Evolutionary conservation across 2,888 invertebrate species (phyloP).

Genomic region (Hofmannophila pseudospretella): DNA sequence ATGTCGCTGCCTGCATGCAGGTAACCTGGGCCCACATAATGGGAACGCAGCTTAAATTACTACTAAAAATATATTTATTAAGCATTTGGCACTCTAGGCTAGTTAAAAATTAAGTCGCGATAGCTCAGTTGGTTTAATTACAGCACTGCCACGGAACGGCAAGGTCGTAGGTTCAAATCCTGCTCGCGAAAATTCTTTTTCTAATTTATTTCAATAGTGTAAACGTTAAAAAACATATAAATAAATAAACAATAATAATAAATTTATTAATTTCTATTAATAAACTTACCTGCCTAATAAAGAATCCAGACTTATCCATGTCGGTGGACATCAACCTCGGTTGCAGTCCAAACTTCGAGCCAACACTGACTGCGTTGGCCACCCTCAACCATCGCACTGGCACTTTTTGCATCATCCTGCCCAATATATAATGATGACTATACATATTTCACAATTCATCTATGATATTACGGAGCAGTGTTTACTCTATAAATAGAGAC

Average conservation of each 20-base stretch:
- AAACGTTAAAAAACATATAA: no score
- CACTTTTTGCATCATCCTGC: slow-evolving; percentile 46
- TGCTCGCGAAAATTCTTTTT: no score
- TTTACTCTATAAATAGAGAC: not conserved
- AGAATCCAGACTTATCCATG: slow-evolving; percentile 43
- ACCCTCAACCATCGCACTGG: slow-evolving; percentile 31
- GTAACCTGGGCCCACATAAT: no score
- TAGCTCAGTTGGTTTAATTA: no score
- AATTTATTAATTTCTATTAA: not conserved
- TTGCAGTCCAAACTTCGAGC: slow-evolving; percentile 19
- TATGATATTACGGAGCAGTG: not conserved
- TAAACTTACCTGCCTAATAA: slow-evolving; percentile 61
- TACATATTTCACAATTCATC: slow-evolving; percentile 7
- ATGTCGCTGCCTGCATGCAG: no score
- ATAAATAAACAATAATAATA: not conserved
- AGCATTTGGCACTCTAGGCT: no score
- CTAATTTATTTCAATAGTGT: no score
- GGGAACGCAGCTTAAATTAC: no score
- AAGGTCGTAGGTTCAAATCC: no score
- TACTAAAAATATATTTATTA: no score
- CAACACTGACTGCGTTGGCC: slow-evolving; percentile 20
- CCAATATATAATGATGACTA: slow-evolving; percentile 1
- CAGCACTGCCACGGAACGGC: no score
- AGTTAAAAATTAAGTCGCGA: no score
- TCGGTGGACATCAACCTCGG: slow-evolving; percentile 34